phyloP scores from a whole-genome alignment of 1,140 invertebrate species.

The Druon quercuslanigerum region DNA sequence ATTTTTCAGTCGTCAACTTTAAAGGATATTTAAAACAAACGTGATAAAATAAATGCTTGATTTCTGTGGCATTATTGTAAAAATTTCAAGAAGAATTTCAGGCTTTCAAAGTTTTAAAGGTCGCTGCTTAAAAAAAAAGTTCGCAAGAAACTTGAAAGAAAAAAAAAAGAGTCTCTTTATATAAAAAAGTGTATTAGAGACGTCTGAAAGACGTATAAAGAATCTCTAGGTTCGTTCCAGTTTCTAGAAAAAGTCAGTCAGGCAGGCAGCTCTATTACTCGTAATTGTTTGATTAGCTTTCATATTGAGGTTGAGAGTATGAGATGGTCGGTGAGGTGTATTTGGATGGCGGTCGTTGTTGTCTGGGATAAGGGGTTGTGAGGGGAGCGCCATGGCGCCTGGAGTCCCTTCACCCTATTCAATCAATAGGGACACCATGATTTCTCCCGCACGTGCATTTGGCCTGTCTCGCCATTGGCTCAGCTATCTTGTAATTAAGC shows the following conservation, averaged over 20 bases:
- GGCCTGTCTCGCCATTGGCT: conserved; percentile 8
- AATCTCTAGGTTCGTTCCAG: background rate
- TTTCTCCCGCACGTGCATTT: conserved; percentile 2
- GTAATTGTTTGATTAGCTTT: conserved; percentile 60
- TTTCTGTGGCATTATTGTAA: too few relatives aligned
- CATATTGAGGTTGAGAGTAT: conserved; percentile 43
- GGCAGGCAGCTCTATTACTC: conserved; percentile 48
- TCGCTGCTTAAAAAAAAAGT: too few relatives aligned
- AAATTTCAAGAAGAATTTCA: too few relatives aligned
- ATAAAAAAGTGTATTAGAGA: too few relatives aligned
- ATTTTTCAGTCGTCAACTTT: too few relatives aligned
- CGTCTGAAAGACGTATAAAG: too few relatives aligned
- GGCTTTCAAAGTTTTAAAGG: too few relatives aligned
- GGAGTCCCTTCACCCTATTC: conserved; percentile 42
- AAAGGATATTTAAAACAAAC: too few relatives aligned
- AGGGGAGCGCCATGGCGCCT: conserved; percentile 46
- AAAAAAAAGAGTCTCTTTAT: too few relatives aligned
- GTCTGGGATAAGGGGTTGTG: conserved; percentile 43
- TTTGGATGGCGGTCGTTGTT: conserved; percentile 26
- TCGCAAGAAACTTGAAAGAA: too few relatives aligned
- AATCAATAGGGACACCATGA: conserved; percentile 43
- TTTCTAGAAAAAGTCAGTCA: conserved; percentile 46
- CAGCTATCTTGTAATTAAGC: conserved; percentile 9
- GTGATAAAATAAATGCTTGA: too few relatives aligned
- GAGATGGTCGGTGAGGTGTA: conserved; percentile 11